Evolutionary conservation across 1,140 invertebrate genomes (phyloP).

Genomic region (Drosophila subobscura): DNA sequence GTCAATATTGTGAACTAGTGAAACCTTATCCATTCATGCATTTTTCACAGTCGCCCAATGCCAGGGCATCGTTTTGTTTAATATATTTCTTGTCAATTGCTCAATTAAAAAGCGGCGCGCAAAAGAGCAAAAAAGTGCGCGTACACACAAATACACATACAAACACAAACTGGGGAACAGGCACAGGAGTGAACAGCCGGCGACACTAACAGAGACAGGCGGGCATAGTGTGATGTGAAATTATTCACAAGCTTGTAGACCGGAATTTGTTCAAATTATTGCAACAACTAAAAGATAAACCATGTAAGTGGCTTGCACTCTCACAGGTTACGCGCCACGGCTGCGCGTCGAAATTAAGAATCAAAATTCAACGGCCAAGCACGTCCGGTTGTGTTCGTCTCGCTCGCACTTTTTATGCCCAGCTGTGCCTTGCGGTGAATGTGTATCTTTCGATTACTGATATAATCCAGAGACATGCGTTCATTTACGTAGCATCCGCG

Average conservation of each 20-base stretch:
- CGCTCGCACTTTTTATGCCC: constrained; percentile 2
- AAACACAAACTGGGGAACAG: neutral
- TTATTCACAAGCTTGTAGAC: constrained; percentile 3
- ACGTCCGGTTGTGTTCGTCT: constrained; percentile 47
- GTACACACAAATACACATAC: constrained; percentile 28
- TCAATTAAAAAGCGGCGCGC: constrained; percentile 72
- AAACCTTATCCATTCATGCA: too few species aligned
- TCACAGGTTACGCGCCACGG: constrained; percentile 39
- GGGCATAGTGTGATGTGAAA: neutral
- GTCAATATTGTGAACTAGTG: too few species aligned
- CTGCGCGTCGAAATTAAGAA: constrained; percentile 59
- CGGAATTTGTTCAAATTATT: constrained; percentile 9
- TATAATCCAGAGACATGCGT: too few species aligned
- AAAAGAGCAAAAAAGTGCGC: constrained; percentile 35
- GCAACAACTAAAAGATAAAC: constrained; percentile 37
- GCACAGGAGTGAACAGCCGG: too few species aligned
- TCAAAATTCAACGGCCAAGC: constrained; percentile 71
- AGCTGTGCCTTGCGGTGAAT: constrained; percentile 40
- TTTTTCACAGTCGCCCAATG: constrained; percentile 17
- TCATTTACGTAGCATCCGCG: too few species aligned
- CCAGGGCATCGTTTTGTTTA: constrained; percentile 33
- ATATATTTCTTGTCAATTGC: constrained; percentile 38
- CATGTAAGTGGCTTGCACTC: constrained; percentile 24
- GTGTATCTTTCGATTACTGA: too few species aligned
- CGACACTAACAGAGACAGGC: neutral